Base-by-base conservation (phyloP, 2,888 invertebrate genomes). In the Drosophila diplacantha region DNA sequence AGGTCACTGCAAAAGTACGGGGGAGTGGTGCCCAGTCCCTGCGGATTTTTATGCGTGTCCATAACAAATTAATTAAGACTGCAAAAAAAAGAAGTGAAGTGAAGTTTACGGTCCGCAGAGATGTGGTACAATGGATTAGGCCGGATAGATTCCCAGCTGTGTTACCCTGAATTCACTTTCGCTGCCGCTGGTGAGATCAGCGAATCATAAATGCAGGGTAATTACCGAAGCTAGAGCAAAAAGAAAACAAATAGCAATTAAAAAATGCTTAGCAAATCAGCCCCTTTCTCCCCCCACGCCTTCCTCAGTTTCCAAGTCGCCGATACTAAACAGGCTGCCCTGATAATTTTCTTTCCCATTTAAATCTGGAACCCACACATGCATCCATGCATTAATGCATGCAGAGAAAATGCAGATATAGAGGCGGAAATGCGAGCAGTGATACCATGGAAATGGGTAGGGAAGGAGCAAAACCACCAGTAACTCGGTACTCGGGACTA, bases 31-130 rank as follows among this genome's bases (percentile, higher is more conserved):
- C 29, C 29, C 32, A 32, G 41, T 12, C 18, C 35, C 51, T 26
- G 35, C 43, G 29, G 32, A 56, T 59, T 57, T 71, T 52, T 58
- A 44, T 29, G 44, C 53, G 37, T 34, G 46, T 47, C 37, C 69
- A 58, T 46, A 58, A 56, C 71, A 68, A 65, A 64, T 66, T 67
- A 65, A 79, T 73, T 75, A 64, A 69, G 66, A 66, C 34, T 68
- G 16, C 14, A 41, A 24, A n/a, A 16, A 29, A 16, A 29, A 41
- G 6, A 41, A 43, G 43, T 24, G 16, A 49, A 49, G 31, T 6
- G 11, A 38, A 46, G 51, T 65, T 65, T 49, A 65, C 44, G 69
- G 29, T 44, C 37, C 34, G 22, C 22, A 29, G 60, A 43, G 43
- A 60, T 47, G 43, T 43, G 31, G 43, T 29, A 29, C 63, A 47